Evolutionary conservation across 2,888 invertebrate species (phyloP).

Genomic region (Onchidella celtica): DNA sequence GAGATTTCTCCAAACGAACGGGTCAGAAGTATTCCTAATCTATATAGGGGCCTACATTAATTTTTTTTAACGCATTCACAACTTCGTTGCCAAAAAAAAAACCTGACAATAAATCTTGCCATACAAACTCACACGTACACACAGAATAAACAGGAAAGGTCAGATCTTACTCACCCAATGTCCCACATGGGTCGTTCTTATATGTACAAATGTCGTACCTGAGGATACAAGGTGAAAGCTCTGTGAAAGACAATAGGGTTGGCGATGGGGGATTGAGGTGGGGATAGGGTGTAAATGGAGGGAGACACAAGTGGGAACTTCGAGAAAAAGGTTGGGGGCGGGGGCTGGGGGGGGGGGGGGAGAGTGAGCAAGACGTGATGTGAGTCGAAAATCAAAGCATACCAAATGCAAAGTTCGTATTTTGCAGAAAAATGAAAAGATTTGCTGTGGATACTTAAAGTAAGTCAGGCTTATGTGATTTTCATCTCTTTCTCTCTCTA

Average conservation of each 20-base stretch:
- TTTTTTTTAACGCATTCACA: too few relatives aligned
- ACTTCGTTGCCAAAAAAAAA: too few relatives aligned
- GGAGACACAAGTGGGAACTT: background rate
- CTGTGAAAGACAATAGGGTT: background rate
- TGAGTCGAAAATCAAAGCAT: too few relatives aligned
- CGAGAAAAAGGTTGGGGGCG: background rate
- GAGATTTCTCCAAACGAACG: too few relatives aligned
- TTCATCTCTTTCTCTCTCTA: too few relatives aligned
- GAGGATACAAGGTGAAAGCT: slow-evolving; percentile 50
- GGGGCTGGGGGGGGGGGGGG: background rate
- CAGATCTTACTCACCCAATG: slow-evolving; percentile 69
- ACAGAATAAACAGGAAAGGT: slow-evolving; percentile 15
- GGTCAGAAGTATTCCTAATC: too few relatives aligned
- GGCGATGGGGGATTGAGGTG: background rate
- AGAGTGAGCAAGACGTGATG: background rate
- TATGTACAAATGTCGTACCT: slow-evolving; percentile 78
- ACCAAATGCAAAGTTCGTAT: too few relatives aligned
- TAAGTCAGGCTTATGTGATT: too few relatives aligned
- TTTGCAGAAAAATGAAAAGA: too few relatives aligned
- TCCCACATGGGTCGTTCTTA: slow-evolving; percentile 77
- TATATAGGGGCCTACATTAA: too few relatives aligned
- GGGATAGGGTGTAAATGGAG: background rate
- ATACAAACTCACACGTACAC: slow-evolving; percentile 6
- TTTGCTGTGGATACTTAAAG: too few relatives aligned
- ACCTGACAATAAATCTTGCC: too few relatives aligned